phyloP scores from a whole-genome alignment of 2,888 invertebrate species.

The Drepana falcataria region DNA sequence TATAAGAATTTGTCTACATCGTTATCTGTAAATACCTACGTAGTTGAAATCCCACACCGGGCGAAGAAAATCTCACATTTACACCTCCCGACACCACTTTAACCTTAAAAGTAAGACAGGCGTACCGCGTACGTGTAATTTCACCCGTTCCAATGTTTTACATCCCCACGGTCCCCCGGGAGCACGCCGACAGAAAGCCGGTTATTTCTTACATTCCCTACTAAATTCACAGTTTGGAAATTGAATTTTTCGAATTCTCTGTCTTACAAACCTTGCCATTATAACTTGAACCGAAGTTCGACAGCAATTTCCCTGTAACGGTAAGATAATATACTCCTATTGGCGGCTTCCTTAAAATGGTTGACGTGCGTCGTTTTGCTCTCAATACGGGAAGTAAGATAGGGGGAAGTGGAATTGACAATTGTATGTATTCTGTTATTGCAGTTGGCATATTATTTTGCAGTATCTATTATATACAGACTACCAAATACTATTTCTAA shows the following conservation, averaged over 20 bases:
- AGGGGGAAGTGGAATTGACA: slow-evolving; percentile 28
- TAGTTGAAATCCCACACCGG: slow-evolving; percentile 1
- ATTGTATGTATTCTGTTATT: slow-evolving; percentile 24
- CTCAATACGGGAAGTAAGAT: slow-evolving; percentile 30
- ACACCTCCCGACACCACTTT: slow-evolving; percentile 8
- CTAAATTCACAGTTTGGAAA: slow-evolving; percentile 72
- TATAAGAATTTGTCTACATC: too few relatives aligned
- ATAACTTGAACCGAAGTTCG: neutral
- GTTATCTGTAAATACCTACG: neutral
- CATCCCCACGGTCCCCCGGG: slow-evolving; percentile 50
- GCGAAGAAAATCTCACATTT: slow-evolving; percentile 1
- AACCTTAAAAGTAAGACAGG: slow-evolving; percentile 19
- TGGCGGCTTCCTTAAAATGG: slow-evolving; percentile 31
- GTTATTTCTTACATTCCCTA: slow-evolving; percentile 64
- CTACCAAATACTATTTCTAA: too few relatives aligned
- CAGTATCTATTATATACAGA: too few relatives aligned
- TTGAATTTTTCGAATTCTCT: slow-evolving; percentile 72
- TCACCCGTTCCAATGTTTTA: slow-evolving; percentile 54
- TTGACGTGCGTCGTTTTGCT: slow-evolving; percentile 37
- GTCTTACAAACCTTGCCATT: slow-evolving; percentile 28
- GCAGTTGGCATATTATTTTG: neutral
- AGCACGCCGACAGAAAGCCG: slow-evolving; percentile 48
- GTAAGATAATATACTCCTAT: slow-evolving; percentile 14
- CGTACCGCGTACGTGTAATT: slow-evolving; percentile 46
- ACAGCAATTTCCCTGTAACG: neutral